phyloP scores from a whole-genome alignment of 2,113 vertebrate genomes.

The Gobius niger region DNA sequence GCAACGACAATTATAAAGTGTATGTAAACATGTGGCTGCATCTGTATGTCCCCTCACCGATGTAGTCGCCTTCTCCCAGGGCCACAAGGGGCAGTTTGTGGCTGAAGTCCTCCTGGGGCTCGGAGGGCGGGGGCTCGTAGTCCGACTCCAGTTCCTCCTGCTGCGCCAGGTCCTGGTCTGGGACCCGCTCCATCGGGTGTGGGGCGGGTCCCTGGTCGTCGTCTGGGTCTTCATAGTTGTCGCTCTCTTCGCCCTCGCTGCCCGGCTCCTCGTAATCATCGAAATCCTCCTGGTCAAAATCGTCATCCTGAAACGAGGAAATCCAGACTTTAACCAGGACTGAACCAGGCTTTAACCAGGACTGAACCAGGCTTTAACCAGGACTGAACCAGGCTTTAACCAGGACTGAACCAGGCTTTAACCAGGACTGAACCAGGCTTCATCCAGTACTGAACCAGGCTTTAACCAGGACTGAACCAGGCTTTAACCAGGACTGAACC shows the following conservation, averaged over 20 bases:
- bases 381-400: not conserved
- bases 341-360: not conserved
- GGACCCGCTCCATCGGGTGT: slow-evolving; percentile 18
- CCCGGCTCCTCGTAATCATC: slow-evolving; percentile 89
- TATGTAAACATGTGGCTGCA: too few species aligned
- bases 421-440: not conserved
- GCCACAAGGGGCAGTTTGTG: slow-evolving; percentile 78
- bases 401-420: not conserved
- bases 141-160: slow-evolving; percentile 27
- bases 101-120: slow-evolving; percentile 74
- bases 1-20: too few species aligned
- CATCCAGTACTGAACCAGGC: not conserved
- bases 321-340: not conserved
- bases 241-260: slow-evolving; percentile 74
- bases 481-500: not conserved
- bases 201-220: slow-evolving; percentile 41
- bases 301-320: not conserved
- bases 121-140: slow-evolving; percentile 88
- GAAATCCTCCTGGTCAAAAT: slow-evolving; percentile 64
- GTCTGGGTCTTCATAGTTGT: slow-evolving; percentile 83
- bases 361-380: not conserved
- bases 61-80: slow-evolving; percentile 81
- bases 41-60: slow-evolving; percentile 70
- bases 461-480: not conserved
- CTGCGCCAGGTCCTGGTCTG: not conserved